These are phyloP conservation scores for Thaumetopoea pityocampa DNA, from an alignment of 1,140 invertebrate genomes.

Conservation along the genomic window DNA sequence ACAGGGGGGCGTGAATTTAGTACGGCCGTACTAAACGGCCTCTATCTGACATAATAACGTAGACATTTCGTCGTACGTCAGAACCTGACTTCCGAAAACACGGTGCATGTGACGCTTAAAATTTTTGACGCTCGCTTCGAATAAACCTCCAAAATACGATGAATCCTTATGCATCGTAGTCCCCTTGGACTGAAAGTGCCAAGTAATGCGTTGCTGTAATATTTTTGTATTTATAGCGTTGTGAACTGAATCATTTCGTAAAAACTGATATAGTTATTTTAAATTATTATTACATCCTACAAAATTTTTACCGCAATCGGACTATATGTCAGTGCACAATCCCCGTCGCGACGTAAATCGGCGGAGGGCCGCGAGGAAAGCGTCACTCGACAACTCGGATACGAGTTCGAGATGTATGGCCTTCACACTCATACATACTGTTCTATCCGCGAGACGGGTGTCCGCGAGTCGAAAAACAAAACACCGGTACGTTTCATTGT, in stretches of 20 bases:
- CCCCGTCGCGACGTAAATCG: constrained; percentile 38
- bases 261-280: constrained; percentile 9
- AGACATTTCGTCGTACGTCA: constrained; percentile 26
- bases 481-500: constrained; percentile 30
- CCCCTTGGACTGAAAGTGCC: constrained; percentile 68
- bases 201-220: constrained; percentile 37
- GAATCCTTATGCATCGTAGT: no score
- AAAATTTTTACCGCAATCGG: constrained; percentile 17
- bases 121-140: constrained; percentile 55
- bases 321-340: constrained; percentile 16
- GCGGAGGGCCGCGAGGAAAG: constrained; percentile 43
- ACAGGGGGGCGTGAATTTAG: no score
- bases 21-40: no score
- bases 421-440: constrained; percentile 44
- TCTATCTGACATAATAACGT: no score
- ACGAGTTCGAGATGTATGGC: constrained; percentile 65
- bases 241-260: constrained; percentile 3
- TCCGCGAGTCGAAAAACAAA: no score
- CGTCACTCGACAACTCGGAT: constrained; percentile 35
- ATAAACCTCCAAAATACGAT: constrained; percentile 68
- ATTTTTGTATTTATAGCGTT: not conserved
- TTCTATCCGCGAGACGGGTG: no score
- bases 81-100: constrained; percentile 20
- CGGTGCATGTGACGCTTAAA: constrained; percentile 48
- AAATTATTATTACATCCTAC: constrained; percentile 10